A percentile compares a stretch with the other conserved stretches of the same genome.
phyloP scores from a whole-genome alignment of 2,888 invertebrate species.

The Trachelus tabidus region DNA sequence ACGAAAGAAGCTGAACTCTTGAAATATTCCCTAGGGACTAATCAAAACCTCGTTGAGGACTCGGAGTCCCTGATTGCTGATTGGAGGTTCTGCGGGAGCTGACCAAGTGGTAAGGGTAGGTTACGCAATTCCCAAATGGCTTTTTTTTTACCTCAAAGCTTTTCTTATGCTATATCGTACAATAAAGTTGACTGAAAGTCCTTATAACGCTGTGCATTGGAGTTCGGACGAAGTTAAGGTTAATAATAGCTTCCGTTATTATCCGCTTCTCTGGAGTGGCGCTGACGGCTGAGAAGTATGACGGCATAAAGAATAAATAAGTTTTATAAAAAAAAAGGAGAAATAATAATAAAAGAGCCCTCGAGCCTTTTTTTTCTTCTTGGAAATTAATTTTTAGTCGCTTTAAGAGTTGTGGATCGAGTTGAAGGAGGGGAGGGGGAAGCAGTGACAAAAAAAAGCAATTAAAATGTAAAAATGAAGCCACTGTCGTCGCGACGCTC shows the following conservation, averaged over 20 bases:
- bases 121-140: constrained; percentile 47
- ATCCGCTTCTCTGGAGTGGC: not conserved
- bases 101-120: constrained; percentile 30
- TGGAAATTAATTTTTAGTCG: constrained; percentile 23
- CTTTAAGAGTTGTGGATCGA: not conserved
- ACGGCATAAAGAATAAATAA: constrained; percentile 10
- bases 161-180: too few relatives aligned
- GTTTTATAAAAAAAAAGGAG: constrained; percentile 4
- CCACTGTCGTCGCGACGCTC: constrained; percentile 1
- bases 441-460: constrained; percentile 28
- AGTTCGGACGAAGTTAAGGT: too few relatives aligned
- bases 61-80: constrained; percentile 35
- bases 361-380: constrained; percentile 4
- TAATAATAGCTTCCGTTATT: too few relatives aligned
- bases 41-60: constrained; percentile 40
- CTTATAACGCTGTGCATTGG: too few relatives aligned
- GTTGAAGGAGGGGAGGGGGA: not conserved
- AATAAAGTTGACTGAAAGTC: too few relatives aligned
- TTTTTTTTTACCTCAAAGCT: not conserved
- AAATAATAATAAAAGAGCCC: not conserved
- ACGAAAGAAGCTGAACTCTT: constrained; percentile 1
- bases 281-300: not conserved
- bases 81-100: constrained; percentile 44
- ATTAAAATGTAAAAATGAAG: constrained; percentile 33
- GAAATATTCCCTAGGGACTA: constrained; percentile 41